A percentile compares a stretch with the other conserved stretches of the same genome.
These are phyloP conservation scores for Ciconia nigra DNA, from an alignment of 2,797 vertebrate genomes.

Conservation along the genomic window DNA sequence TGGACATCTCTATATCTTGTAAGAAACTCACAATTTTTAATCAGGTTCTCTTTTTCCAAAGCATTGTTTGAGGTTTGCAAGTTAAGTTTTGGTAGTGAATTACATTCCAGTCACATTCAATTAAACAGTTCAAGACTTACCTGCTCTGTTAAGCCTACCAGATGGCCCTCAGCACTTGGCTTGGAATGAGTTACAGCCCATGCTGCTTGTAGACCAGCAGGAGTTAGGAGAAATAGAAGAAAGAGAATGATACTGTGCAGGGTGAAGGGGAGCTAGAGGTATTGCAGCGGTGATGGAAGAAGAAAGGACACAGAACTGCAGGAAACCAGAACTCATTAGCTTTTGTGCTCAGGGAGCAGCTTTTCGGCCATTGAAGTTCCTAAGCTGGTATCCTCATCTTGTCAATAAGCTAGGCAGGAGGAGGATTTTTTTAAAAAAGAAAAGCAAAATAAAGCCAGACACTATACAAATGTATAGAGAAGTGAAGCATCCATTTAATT, in stretches of 20 bases:
- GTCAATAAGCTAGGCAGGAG: neutral
- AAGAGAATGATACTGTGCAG: rapidly evolving
- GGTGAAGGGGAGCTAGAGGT: neutral
- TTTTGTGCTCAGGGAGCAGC: neutral
- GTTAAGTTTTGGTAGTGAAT: neutral
- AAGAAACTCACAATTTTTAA: neutral
- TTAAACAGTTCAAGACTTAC: neutral
- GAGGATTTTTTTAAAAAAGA: neutral
- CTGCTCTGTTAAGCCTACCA: neutral
- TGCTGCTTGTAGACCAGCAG: neutral
- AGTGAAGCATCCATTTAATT: neutral
- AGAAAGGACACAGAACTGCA: neutral
- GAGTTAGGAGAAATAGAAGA: neutral
- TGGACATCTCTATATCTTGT: neutral
- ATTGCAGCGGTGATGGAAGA: neutral
- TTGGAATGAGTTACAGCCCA: neutral
- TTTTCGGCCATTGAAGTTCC: neutral
- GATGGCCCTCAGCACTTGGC: neutral
- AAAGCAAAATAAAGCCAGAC: neutral
- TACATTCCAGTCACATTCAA: neutral
- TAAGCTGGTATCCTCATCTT: neutral
- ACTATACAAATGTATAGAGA: neutral
- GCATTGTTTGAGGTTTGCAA: neutral
- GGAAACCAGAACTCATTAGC: neutral
- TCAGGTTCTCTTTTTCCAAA: neutral